A percentile compares a stretch with the other conserved stretches of the same genome.
These are phyloP conservation scores for Aegithalos caudatus DNA, from an alignment of 2,113 vertebrate genomes.

Conservation along the genomic window DNA sequence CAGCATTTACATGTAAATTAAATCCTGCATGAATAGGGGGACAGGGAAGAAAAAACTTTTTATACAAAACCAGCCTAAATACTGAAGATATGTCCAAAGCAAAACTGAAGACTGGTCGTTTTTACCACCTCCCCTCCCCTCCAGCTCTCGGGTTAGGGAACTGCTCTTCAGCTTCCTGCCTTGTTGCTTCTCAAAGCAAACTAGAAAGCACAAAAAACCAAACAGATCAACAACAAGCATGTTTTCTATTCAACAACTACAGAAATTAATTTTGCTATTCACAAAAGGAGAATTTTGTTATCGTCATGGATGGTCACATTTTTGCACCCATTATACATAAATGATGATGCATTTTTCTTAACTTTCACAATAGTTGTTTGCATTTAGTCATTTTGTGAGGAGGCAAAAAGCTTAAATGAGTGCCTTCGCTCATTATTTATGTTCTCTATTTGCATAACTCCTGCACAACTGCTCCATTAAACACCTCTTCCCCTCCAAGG, in stretches of 20 bases:
- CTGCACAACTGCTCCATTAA: constrained; percentile 50
- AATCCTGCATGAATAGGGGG: neutral
- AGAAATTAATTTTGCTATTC: neutral
- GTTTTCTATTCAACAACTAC: neutral
- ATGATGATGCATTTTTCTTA: neutral
- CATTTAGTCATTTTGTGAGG: neutral
- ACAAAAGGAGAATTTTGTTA: neutral
- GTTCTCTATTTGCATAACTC: constrained; percentile 25
- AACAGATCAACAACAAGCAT: neutral
- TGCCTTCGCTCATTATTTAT: constrained; percentile 31
- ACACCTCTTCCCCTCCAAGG: constrained; percentile 50
- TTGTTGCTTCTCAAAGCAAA: neutral
- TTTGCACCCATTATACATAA: neutral
- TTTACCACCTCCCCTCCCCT: neutral
- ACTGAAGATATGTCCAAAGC: neutral
- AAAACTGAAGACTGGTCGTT: neutral
- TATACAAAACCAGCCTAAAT: neutral
- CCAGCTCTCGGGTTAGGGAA: neutral
- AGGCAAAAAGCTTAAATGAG: constrained; percentile 6
- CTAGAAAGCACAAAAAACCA: neutral
- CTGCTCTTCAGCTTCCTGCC: neutral
- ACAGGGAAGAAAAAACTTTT: neutral
- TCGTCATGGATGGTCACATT: neutral
- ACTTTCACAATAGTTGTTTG: neutral
- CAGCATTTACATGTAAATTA: neutral